Percentiles rank a stretch among this genome's conserved stretches.
Conservation (phyloP, 92 coral and sea anemone species). For the Epizoanthus scotinus region DNA sequence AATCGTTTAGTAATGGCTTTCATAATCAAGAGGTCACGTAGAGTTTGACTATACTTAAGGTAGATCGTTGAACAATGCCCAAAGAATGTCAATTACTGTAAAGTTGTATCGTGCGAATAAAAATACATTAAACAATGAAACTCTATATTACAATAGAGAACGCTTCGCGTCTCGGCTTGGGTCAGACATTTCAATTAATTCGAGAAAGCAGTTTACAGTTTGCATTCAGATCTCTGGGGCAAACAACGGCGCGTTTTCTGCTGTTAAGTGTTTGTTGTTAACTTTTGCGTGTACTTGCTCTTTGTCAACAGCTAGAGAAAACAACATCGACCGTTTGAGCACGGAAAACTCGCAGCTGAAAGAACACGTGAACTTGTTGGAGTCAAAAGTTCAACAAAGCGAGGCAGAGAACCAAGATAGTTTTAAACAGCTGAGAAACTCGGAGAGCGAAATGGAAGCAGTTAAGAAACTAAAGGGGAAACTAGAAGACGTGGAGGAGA, state of each 20-base stretch:
- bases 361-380: background rate
- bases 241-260: background rate
- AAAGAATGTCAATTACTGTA: constrained; percentile 21
- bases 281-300: constrained; percentile 4
- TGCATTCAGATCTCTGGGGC: background rate
- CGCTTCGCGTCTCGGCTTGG: constrained; percentile 2
- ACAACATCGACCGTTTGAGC: background rate
- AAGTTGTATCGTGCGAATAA: background rate
- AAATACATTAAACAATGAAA: constrained; percentile 27
- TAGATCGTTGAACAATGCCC: background rate
- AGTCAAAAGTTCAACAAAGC: background rate
- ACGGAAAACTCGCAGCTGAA: background rate
- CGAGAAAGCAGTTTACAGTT: background rate
- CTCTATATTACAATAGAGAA: background rate
- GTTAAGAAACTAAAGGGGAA: constrained; percentile 44
- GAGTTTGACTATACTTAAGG: background rate
- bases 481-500: constrained; percentile 62
- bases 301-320: constrained; percentile 21
- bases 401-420: constrained; percentile 37
- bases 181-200: constrained; percentile 1
- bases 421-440: constrained; percentile 30
- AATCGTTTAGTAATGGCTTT: background rate
- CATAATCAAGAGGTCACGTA: background rate
- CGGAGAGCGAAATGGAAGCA: constrained; percentile 45
- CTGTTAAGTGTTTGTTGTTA: background rate